Conservation (phyloP, 35 echinoderm and acorn worm genomes). For the Chiridota heheva region DNA sequence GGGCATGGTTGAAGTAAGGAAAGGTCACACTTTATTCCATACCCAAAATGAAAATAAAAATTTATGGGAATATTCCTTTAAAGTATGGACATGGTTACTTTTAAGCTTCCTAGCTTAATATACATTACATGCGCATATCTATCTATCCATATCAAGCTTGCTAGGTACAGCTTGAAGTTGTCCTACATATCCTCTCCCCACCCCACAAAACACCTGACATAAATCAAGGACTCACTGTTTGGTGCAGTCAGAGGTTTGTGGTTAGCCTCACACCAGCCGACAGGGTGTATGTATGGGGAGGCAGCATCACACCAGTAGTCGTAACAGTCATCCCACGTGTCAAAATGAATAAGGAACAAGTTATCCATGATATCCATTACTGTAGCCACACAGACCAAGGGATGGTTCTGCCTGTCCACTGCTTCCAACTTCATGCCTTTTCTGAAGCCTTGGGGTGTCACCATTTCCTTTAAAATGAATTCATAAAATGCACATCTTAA, state of each 20-base stretch:
- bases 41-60: no score
- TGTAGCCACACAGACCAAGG: conserved; percentile 93
- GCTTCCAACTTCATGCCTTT: conserved; percentile 99
- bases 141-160: no score
- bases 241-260: conserved; percentile 73
- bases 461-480: conserved; percentile 50
- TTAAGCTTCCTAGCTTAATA: no score
- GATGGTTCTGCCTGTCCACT: conserved; percentile 86
- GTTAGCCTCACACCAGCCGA: conserved; percentile 96
- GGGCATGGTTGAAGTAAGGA: no score
- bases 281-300: conserved; percentile 93
- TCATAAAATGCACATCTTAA: neutral
- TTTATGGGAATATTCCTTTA: no score
- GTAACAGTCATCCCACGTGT: conserved; percentile 96
- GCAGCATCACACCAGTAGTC: conserved; percentile 96
- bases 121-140: no score
- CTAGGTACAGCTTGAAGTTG: no score
- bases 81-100: no score
- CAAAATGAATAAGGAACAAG: conserved; percentile 94
- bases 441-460: conserved; percentile 81
- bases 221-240: conserved; percentile 90
- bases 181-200: no score
- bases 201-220: no score
- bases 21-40: no score
- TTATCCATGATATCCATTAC: conserved; percentile 94